Conservation (phyloP, 2,113 vertebrate genomes). For the Danio rerio region GRCz12tu NC_133182.1:48168501-48169000, state of each 20-base stretch:
- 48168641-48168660: neutral
- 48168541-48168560: constrained; percentile 28
- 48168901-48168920: neutral
- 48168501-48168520: constrained; percentile 10
- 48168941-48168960: neutral
- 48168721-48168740: too few relatives aligned
- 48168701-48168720: too few relatives aligned
- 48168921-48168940: neutral
- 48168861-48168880: constrained; percentile 9
- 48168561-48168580: constrained; percentile 28
- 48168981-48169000: constrained; percentile 1
- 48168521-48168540: constrained; percentile 22
- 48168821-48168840: neutral
- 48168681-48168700: neutral
- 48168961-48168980: neutral
- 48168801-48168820: neutral
- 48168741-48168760: neutral
- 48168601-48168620: neutral
- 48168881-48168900: constrained; percentile 2
- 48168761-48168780: neutral
- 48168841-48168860: neutral
- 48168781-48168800: neutral
- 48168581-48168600: constrained; percentile 28
- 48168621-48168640: neutral
- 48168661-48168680: neutral